Evolutionary conservation across 1,140 invertebrate genomes (phyloP).

Genomic region (Nylanderia fulva): DNA sequence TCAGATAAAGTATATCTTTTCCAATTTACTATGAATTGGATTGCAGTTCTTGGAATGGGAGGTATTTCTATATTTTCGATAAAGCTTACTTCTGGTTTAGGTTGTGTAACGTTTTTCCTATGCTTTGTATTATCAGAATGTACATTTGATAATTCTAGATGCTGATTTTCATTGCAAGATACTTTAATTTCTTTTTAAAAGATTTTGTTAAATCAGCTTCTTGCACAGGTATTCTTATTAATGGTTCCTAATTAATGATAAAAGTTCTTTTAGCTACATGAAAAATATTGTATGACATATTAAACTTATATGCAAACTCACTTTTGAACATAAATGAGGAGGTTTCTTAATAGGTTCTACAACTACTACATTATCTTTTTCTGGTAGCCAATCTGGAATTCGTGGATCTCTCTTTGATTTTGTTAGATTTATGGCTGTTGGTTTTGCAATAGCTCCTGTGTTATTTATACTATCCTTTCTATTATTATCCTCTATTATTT

Average conservation of each 20-base stretch:
- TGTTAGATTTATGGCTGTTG: conserved; percentile 1
- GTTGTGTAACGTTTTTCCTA: background rate
- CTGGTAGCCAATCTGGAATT: conserved; percentile 83
- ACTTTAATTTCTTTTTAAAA: conserved; percentile 51
- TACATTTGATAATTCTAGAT: background rate
- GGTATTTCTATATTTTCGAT: conserved; percentile 76
- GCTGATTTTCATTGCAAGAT: background rate
- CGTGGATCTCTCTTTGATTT: conserved; percentile 70
- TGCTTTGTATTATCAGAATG: background rate
- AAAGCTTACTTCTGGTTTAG: conserved; percentile 24
- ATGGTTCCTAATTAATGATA: conserved; percentile 83
- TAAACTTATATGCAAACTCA: conserved; percentile 79
- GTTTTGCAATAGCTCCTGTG: conserved; percentile 5
- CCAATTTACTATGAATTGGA: conserved; percentile 88
- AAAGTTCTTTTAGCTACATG: conserved; percentile 16
- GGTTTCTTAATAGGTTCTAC: conserved; percentile 88
- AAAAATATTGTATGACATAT: conserved; percentile 46
- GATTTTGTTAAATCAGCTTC: conserved; percentile 78
- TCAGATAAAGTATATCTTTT: conserved; percentile 80
- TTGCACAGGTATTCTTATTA: conserved; percentile 86
- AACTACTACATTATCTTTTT: conserved; percentile 85
- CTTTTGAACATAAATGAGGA: conserved; percentile 88
- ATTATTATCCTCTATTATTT: conserved; percentile 26
- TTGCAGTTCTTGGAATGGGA: conserved; percentile 85
- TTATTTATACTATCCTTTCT: background rate